These are phyloP conservation scores for Onychostoma macrolepis DNA, from an alignment of 2,113 vertebrate species.

Conservation along the genomic window DNA sequence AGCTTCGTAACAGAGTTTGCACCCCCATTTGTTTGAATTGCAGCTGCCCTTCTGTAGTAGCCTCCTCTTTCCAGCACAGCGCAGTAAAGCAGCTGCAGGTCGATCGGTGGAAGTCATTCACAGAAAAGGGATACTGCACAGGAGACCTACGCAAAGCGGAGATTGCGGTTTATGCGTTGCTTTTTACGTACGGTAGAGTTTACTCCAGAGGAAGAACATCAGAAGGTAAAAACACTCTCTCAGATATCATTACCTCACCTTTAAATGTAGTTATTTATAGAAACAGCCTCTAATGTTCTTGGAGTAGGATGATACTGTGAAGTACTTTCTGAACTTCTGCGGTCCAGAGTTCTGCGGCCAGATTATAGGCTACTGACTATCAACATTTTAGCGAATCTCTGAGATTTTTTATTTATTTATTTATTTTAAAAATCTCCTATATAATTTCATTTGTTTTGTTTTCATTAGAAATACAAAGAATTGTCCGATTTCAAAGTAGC, in stretches of 20 bases:
- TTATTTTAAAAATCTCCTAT: too few species aligned
- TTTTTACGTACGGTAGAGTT: not conserved
- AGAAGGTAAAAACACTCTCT: constrained; percentile 39
- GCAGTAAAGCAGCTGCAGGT: constrained; percentile 71
- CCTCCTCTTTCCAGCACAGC: constrained; percentile 59
- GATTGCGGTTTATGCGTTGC: constrained; percentile 26
- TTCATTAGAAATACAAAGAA: not conserved
- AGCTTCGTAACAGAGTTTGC: not conserved
- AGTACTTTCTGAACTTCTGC: constrained; percentile 24
- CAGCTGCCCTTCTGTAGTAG: constrained; percentile 68
- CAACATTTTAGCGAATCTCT: not conserved
- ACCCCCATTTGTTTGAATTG: constrained; percentile 53
- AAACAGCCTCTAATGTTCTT: not conserved
- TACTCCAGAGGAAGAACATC: not conserved
- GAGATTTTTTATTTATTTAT: not conserved
- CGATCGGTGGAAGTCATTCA: constrained; percentile 61
- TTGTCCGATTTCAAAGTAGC: not conserved
- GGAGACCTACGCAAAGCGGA: constrained; percentile 33
- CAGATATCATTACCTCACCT: not conserved
- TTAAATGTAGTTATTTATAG: not conserved
- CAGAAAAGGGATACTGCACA: constrained; percentile 60
- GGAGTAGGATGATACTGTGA: constrained; percentile 9
- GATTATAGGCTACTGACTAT: not conserved
- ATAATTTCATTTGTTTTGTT: not conserved
- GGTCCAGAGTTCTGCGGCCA: not conserved